Percentiles rank a stretch among this genome's conserved stretches.
These are phyloP conservation scores for Eulemur macaco DNA, from an alignment of 2,113 vertebrate species.

Conservation along the genomic window DNA sequence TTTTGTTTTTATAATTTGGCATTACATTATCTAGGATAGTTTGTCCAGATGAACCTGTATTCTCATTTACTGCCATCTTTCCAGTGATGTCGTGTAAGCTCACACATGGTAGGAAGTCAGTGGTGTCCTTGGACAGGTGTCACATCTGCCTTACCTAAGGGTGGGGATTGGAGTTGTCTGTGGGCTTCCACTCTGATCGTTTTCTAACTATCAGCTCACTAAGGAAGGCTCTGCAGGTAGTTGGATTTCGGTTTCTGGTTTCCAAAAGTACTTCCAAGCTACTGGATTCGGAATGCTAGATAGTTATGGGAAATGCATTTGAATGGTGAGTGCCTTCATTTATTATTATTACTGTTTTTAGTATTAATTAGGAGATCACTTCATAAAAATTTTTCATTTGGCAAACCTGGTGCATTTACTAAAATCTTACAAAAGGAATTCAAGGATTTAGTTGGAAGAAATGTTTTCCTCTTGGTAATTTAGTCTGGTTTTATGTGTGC, in stretches of 20 bases:
- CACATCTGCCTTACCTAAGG: background rate
- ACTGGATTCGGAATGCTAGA: background rate
- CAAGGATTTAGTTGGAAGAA: background rate
- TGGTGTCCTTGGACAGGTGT: background rate
- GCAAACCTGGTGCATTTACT: background rate
- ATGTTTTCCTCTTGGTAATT: background rate
- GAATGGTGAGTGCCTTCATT: background rate
- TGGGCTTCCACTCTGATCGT: background rate
- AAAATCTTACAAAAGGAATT: constrained; percentile 3
- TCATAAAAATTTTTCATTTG: background rate
- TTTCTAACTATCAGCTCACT: background rate
- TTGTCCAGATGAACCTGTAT: background rate
- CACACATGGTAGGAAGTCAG: background rate
- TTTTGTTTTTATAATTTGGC: background rate
- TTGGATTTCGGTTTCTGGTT: background rate
- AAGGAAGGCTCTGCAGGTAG: background rate
- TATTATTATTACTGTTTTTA: background rate
- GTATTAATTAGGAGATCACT: background rate
- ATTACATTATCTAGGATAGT: background rate
- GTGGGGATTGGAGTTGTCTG: background rate
- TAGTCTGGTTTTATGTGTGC: background rate
- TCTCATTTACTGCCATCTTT: background rate
- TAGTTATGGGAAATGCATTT: background rate
- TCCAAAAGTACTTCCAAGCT: background rate
- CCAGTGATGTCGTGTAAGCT: background rate